Evolutionary conservation across 2,113 vertebrate species (phyloP), one percentile per base, ranked within the genome.

Genomic region (Origma solitaria): DNA sequence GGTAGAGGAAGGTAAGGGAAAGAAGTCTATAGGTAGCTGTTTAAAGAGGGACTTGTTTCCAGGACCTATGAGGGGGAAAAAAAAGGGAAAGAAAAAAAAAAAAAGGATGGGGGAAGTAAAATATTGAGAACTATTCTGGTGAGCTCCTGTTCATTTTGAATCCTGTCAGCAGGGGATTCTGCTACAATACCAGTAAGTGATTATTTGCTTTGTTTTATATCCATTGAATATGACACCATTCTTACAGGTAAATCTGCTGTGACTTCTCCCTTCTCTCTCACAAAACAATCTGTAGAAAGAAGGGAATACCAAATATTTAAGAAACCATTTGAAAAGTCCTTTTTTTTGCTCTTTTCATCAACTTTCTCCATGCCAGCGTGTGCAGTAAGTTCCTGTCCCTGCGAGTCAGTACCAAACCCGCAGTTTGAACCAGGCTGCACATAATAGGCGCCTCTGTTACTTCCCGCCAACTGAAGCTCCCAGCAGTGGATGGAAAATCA

Each of bases 401-500:
- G 62, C 82, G 95, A 97, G 94, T 91, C 90, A 92, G 97, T 83
- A 90, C 96, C 93, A 97, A 96, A 97, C 78, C 97, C 96, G 88
- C 96, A 97, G 95, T 96, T 98, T 97, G 96, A 98, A 97, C 68
- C 81, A 95, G 94, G 64, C 92, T 77, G 85, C 94, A 80, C 97
- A 97, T 98, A 98, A 98, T 95, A 96, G 97, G 98, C 86, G 91
- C 96, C 97, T 98, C 96, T 97, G 97, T 97, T 97, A 97, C 92
- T 90, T 90, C 92, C 97, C 64, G 62, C 92, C 96, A 94, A 96
- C 95, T 96, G 97, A 98, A 98, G 96, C 92, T 97, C 98, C 97
- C 91, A 95, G 97, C 97, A 56, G 86, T 97, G 97, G 97, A 98
- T 95, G 97, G 98, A 98, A 98, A 98, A 98, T 97, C 96, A 98